These are phyloP conservation scores for Carassius carassius DNA, from an alignment of 2,113 vertebrate genomes.

Conservation along the genomic window DNA sequence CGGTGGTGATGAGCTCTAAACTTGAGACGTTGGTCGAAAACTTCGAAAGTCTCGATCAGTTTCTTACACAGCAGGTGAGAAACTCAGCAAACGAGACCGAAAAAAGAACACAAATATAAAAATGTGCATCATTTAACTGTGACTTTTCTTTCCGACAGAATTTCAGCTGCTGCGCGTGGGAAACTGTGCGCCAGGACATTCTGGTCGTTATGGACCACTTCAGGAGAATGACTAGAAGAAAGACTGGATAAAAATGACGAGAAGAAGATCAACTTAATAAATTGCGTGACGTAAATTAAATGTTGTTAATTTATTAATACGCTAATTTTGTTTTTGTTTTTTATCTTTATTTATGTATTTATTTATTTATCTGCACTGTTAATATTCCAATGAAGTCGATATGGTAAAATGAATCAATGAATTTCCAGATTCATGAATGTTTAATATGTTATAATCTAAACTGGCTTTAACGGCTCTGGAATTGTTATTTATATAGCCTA, in stretches of 20 bases:
- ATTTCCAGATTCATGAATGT: not conserved
- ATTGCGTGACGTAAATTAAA: not conserved
- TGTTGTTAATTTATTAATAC: constrained; percentile 2
- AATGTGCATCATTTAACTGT: not conserved
- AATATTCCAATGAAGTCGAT: not conserved
- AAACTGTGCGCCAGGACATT: constrained; percentile 31
- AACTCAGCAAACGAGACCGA: not conserved
- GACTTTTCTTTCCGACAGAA: constrained; percentile 11
- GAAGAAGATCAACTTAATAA: not conserved
- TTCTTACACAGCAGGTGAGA: constrained; percentile 37
- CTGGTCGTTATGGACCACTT: constrained; percentile 15
- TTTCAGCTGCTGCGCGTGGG: constrained; percentile 45
- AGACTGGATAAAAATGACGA: not conserved
- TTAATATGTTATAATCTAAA: not conserved
- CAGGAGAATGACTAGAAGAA: not conserved
- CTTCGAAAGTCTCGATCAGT: not conserved
- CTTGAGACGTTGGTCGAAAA: not conserved
- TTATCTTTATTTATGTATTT: too few species aligned
- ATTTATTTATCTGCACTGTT: not conserved
- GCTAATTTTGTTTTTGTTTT: not conserved
- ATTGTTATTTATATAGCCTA: not conserved
- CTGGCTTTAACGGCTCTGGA: not conserved
- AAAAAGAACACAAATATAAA: not conserved
- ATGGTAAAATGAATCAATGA: not conserved
- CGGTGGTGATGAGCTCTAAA: not conserved